Base-by-base conservation (phyloP, 2,888 invertebrate genomes). In the Philaethria dido region DNA sequence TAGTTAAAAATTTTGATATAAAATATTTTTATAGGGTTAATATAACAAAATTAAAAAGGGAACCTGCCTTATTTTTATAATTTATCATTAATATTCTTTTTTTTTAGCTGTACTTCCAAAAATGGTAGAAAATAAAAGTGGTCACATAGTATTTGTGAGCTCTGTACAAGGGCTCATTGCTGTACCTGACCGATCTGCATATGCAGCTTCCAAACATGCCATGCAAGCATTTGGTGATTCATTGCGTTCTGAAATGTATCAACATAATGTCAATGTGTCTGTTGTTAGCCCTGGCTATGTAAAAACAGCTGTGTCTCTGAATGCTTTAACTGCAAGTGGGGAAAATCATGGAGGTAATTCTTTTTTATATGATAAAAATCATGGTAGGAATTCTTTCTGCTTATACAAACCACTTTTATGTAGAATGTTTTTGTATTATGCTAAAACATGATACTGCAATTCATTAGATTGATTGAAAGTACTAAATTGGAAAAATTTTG, bases 121-220 rank as follows among this genome's bases (percentile, higher is more conserved):
- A 47, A 98, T 99, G 98, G 89, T 97, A 11, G 93, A 95, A 77
- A 93, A 94, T 60, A 94, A 94, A 76, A 91, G 92, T 74, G 99
- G 99, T 0, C 96, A 96, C 78, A 95, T 99, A 76, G 96, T 98
- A 45, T 97, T 96, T 77, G 93, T 99, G 22, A 98, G 98, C 87
- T 99, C 99, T 74, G 94, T 99, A 0, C 99, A 99, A 90, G 99
- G 99, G 16, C 95, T 96, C 79, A 95, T 99, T 72, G 96, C 98
- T 2, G 94, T 99, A 78, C 99, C 99, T 3, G 95, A 96, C 73
- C 95, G 98, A 66, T 96, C 97, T 45, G 96, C 97, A 0, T 98
- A 99, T 92, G 94, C 96, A 63, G 98, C 99, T 18, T 97, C 98
- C 0, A 99, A 99, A 86, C 98, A 99, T 93, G 99, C 99, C 0